phyloP scores from a whole-genome alignment of 2,113 vertebrate genomes.

The Ammodytes dubius region DNA sequence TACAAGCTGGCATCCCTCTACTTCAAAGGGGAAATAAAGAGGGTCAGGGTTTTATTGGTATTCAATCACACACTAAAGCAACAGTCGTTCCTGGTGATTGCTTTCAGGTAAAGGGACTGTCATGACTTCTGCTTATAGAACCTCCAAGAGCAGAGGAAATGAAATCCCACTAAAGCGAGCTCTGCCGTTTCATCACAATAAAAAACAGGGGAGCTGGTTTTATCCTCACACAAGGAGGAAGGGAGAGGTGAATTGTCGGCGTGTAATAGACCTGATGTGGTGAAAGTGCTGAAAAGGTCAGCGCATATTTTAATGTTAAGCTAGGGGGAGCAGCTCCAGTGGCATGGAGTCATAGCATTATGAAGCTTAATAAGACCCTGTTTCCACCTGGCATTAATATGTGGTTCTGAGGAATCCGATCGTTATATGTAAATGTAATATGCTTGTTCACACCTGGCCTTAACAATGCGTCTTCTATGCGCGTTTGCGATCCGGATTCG shows the following conservation, averaged over 20 bases:
- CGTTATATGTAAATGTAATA: too few relatives aligned
- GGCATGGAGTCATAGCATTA: conserved; percentile 69
- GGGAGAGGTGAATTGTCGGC: conserved; percentile 60
- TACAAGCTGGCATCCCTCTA: conserved; percentile 39
- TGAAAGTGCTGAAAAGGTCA: conserved; percentile 75
- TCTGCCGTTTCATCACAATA: conserved; percentile 60
- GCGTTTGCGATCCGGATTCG: too few relatives aligned
- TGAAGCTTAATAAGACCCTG: conserved; percentile 68
- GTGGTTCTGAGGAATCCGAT: too few relatives aligned
- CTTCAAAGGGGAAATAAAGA: conserved; percentile 50
- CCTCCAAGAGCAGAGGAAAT: conserved; percentile 46
- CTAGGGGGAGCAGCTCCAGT: conserved; percentile 59
- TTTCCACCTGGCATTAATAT: too few relatives aligned
- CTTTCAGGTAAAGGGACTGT: conserved; percentile 62
- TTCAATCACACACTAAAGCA: conserved; percentile 64
- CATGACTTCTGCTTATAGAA: conserved; percentile 35
- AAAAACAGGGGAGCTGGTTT: conserved; percentile 42
- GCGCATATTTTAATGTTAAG: conserved; percentile 68
- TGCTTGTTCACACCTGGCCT: too few relatives aligned
- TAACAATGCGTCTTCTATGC: too few relatives aligned
- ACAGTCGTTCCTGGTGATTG: conserved; percentile 52
- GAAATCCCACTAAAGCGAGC: conserved; percentile 53
- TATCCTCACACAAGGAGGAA: conserved; percentile 50
- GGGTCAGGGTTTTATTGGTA: conserved; percentile 56
- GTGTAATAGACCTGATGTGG: conserved; percentile 67